A percentile compares a stretch with the other conserved stretches of the same genome.
Evolutionary conservation across 2,888 invertebrate genomes (phyloP).

Genomic region (Camptogramma bilineatum): DNA sequence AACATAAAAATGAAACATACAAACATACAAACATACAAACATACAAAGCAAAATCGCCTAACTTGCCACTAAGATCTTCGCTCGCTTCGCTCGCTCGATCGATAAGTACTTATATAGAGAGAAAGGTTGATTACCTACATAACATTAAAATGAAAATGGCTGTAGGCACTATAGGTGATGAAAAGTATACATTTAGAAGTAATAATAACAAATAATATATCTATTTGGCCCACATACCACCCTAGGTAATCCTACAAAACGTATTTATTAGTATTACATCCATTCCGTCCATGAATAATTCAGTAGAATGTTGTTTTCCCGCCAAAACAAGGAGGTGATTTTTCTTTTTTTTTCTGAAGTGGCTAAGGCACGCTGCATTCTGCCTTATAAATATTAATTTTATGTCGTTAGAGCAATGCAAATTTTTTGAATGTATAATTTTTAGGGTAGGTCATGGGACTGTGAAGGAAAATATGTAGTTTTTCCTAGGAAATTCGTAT

Average conservation of each 20-base stretch:
- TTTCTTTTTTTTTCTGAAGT: conserved; percentile 48
- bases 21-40: too few species aligned
- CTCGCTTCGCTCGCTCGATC: too few species aligned
- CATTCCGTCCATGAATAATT: conserved; percentile 65
- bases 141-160: background rate
- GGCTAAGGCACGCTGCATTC: conserved; percentile 48
- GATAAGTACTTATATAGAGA: too few species aligned
- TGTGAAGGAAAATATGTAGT: conserved; percentile 5
- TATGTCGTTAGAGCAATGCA: conserved; percentile 57
- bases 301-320: conserved; percentile 71
- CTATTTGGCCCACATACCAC: conserved; percentile 22
- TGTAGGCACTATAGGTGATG: background rate
- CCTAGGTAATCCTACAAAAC: conserved; percentile 41
- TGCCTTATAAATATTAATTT: conserved; percentile 62
- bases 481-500: background rate
- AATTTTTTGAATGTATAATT: conserved; percentile 58
- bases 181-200: background rate
- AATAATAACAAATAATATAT: background rate
- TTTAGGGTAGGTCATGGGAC: conserved; percentile 18
- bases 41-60: too few species aligned
- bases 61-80: too few species aligned
- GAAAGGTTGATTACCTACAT: too few species aligned
- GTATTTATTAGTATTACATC: conserved; percentile 66
- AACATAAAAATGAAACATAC: too few species aligned
- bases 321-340: conserved; percentile 50